Conservation (phyloP, 1,140 invertebrate species). For the Acromyrmex charruanus region DNA sequence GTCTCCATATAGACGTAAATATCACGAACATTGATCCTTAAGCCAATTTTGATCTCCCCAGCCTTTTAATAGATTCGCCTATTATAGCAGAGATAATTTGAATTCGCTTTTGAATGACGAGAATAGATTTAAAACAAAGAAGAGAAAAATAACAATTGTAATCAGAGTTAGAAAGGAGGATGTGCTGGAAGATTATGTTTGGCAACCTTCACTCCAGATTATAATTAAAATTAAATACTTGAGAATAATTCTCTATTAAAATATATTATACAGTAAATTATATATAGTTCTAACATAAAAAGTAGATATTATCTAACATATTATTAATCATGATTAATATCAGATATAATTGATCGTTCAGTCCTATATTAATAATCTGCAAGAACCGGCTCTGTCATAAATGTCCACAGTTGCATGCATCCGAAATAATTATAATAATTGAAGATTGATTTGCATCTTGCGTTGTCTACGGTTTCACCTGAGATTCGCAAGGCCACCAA, state of each 20-base stretch:
- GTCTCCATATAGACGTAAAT: slow-evolving; percentile 58
- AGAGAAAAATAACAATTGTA: neutral
- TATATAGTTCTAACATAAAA: neutral
- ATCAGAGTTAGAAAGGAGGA: slow-evolving; percentile 1
- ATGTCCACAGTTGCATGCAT: slow-evolving; percentile 37
- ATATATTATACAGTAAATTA: slow-evolving; percentile 15
- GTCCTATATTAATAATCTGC: slow-evolving; percentile 14
- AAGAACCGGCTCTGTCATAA: slow-evolving; percentile 37
- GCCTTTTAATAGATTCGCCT: slow-evolving; percentile 34
- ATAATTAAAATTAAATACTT: slow-evolving; percentile 19
- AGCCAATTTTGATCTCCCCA: slow-evolving; percentile 43
- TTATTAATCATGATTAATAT: neutral
- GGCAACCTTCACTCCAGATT: neutral
- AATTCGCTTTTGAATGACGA: slow-evolving; percentile 20
- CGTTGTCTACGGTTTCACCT: slow-evolving; percentile 65
- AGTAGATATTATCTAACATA: neutral
- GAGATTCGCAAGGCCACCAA: slow-evolving; percentile 77
- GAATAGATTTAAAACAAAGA: slow-evolving; percentile 34
- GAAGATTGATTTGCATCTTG: slow-evolving; percentile 73
- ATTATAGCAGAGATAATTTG: slow-evolving; percentile 41
- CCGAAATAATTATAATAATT: slow-evolving; percentile 76
- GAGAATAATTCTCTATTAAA: slow-evolving; percentile 19
- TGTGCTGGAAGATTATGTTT: slow-evolving; percentile 8
- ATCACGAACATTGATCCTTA: slow-evolving; percentile 63
- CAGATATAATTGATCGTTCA: neutral